Base-by-base conservation (phyloP, 2,888 invertebrate species). In the Oscheius myriophilus region DNA sequence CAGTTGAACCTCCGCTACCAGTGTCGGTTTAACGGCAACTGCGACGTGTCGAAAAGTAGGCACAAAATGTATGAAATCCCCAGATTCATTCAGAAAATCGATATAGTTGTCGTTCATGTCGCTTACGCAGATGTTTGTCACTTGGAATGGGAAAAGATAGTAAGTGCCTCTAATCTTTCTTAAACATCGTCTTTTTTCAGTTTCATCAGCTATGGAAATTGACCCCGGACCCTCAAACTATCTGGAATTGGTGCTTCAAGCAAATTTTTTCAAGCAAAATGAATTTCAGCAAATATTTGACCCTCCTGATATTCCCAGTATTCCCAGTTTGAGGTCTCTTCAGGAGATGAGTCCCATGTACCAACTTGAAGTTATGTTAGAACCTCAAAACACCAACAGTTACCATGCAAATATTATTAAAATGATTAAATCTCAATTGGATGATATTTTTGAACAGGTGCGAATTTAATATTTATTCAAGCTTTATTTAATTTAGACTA, bases 31-130 rank as follows among this genome's bases (percentile, higher is more conserved):
- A 70, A 73, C 42, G 55, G 58, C 25, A 66, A 71, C 14, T 77
- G 77, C 54, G 73, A 77, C 67, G 71, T 77, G 14, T 69, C 77
- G 6, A 69, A 74, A 21, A 77, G 77, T 77, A 43, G 64, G 77
- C 68, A 43, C 55, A n/a, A 9, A n/a, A 11, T 21, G 11, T 43
- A 14, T 54, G n/a, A n/a, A 39, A 64, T 2, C 7, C 3, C 53
- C n/a, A 9, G 18, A 16, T 11, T 51, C 62, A 64, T 76, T 63
- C 71, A 76, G 76, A 74, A 41, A 76, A 74, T 53, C 51, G 76
- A 18, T 76, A 76, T 52, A 74, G 71, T n/a, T 76, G 76, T 42
- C 51, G 76, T 55, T 59, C 63, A 55, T 76, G 76, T 67, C 67
- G 76, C 45, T 72, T 70, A 58, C 63, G 70, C 21, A 74, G 72